Evolutionary conservation across 1,140 invertebrate species (phyloP).

Genomic region (Liolophura sinensis): DNA sequence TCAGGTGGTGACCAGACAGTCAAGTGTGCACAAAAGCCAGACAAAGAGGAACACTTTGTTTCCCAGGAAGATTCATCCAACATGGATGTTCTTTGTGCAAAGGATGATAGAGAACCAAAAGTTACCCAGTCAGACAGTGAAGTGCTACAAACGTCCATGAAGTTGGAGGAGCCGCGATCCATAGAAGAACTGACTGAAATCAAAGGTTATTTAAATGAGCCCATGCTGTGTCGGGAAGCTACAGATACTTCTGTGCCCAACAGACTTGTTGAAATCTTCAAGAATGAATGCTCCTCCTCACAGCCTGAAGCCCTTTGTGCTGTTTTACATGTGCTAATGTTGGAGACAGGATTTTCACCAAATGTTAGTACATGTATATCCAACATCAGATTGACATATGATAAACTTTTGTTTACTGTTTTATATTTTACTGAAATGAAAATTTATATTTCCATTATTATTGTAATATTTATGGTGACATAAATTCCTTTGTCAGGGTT

Average conservation of each 20-base stretch:
- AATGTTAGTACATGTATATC: background rate
- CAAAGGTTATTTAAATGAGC: slow-evolving; percentile 31
- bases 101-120: background rate
- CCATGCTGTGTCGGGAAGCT: slow-evolving; percentile 33
- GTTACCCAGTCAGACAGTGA: background rate
- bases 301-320: slow-evolving; percentile 29
- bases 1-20: background rate
- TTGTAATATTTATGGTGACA: background rate
- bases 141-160: slow-evolving; percentile 5
- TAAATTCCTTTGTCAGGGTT: background rate
- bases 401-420: background rate
- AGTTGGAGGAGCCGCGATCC: background rate
- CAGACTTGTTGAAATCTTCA: slow-evolving; percentile 23
- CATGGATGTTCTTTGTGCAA: background rate
- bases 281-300: slow-evolving; percentile 7
- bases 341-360: slow-evolving; percentile 32
- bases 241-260: slow-evolving; percentile 19
- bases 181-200: slow-evolving; percentile 12
- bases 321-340: slow-evolving; percentile 35
- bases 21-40: background rate
- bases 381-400: background rate
- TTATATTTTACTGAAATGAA: slow-evolving; percentile 2
- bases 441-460: background rate
- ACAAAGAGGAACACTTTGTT: background rate
- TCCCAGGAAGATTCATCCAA: no score